A percentile compares a stretch with the other conserved stretches of the same genome.
These are phyloP conservation scores for Lamellibrachia satsuma DNA, from an alignment of 2,888 invertebrate genomes.

Conservation along the genomic window DNA sequence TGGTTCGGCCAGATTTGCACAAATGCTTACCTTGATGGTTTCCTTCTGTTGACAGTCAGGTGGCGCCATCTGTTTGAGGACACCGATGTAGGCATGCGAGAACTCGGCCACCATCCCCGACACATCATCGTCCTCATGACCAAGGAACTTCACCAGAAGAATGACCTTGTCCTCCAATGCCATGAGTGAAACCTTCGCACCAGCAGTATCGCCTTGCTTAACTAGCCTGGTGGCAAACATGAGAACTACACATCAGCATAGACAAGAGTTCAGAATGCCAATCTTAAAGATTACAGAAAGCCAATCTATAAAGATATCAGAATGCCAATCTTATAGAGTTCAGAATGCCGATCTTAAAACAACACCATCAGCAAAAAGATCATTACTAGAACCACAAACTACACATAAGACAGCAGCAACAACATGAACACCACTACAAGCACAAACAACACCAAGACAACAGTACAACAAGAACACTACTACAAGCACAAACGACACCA, in stretches of 20 bases:
- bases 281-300: too few species aligned
- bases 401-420: too few species aligned
- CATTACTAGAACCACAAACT: too few species aligned
- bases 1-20: too few species aligned
- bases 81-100: conserved; percentile 67
- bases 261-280: too few species aligned
- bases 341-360: background rate
- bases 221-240: conserved; percentile 47
- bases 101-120: conserved; percentile 68
- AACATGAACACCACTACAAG: background rate
- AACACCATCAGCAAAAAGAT: background rate
- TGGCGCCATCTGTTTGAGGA: conserved; percentile 64
- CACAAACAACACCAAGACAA: background rate
- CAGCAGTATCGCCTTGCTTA: conserved; percentile 54
- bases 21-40: conserved; percentile 56
- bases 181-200: conserved; percentile 48
- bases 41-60: conserved; percentile 52
- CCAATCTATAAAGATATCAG: too few species aligned
- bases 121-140: conserved; percentile 69
- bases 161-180: conserved; percentile 67
- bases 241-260: background rate
- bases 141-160: conserved; percentile 67
- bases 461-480: background rate
- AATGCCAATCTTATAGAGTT: too few species aligned
- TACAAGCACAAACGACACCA: too few species aligned